phyloP scores from a whole-genome alignment of 1,140 invertebrate species.

The Scylla paramamosain region DNA sequence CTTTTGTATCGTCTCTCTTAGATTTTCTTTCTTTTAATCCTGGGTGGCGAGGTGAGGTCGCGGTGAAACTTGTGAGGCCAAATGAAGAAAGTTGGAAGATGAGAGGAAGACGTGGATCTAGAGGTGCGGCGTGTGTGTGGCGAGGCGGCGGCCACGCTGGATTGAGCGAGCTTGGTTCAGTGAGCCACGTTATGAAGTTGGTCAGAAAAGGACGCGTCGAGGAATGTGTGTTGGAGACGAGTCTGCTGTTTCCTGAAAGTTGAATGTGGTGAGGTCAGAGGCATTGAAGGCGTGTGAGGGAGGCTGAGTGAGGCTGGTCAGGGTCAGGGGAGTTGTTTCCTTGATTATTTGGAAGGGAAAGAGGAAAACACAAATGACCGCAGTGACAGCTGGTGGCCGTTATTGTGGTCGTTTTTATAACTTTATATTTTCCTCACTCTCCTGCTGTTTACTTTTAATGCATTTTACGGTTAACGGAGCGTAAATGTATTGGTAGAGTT shows the following conservation, averaged over 20 bases:
- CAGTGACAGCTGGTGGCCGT: neutral
- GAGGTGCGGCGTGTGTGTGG: neutral
- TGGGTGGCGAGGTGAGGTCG: neutral
- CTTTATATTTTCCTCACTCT: neutral
- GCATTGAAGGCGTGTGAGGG: neutral
- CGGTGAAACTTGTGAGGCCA: slow-evolving; percentile 9
- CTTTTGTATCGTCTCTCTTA: neutral
- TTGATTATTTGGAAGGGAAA: neutral
- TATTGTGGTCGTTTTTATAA: neutral
- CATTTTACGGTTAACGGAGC: neutral
- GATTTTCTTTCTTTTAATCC: slow-evolving; percentile 17
- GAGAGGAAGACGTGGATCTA: neutral
- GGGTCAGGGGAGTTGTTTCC: neutral
- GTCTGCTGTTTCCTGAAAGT: neutral
- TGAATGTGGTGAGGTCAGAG: neutral
- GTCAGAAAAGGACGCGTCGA: neutral
- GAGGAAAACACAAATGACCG: neutral
- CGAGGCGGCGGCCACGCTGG: neutral
- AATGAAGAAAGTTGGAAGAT: slow-evolving; percentile 23
- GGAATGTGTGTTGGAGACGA: neutral
- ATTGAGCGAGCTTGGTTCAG: slow-evolving; percentile 10
- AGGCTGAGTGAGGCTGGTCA: neutral
- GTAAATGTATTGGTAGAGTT: neutral
- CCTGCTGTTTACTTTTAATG: neutral
- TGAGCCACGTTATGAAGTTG: slow-evolving; percentile 6